Evolutionary conservation across 1,140 invertebrate species (phyloP), one percentile per base, ranked within the genome.

Genomic region (Eufriesea mexicana): DNA sequence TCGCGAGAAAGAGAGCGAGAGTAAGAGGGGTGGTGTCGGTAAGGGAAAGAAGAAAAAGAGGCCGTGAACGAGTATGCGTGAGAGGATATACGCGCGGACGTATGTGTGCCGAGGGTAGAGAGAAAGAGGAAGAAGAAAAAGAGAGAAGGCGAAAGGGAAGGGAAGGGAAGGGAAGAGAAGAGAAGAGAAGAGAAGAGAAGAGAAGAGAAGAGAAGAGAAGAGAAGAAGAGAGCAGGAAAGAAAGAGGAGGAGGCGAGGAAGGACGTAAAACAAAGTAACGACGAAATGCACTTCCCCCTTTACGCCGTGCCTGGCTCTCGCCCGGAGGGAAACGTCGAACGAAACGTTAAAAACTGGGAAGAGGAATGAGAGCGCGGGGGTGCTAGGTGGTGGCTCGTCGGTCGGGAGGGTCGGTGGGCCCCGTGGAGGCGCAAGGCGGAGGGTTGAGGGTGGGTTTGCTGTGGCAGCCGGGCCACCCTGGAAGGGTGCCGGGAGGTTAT

Each of bases 251-350:
- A 72, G 73, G 80, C 85, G 82, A 88, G 88, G 87, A 86, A 90
- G 90, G 90, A 90, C 91, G 91, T 94, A 94, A 94, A 94, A 94
- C 93, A 94, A 93, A 94, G 92, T 94, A 94, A 94, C 93, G 93
- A 93, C 92, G 91, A 93, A 93, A 93, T 93, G 92, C 92, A 93
- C 92, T 93, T 91, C 87, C 89, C 89, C 90, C 85, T 86, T 86
- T 80, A 76, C 85, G 62, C 66, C 78, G 84, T 88, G 61, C 82
- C 83, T 74, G 74, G 77, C 85, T 88, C 84, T 84, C 84, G 75
- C 86, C 89, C 89, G 89, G 90, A 91, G 91, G 92, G 91, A 94
- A 94, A 92, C 91, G 91, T 92, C 92, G 92, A 93, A 94, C 92
- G 91, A 92, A 93, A 93, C 91, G 92, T 93, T 93, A 92, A 94